A percentile compares a stretch with the other conserved stretches of the same genome.
Conservation (phyloP, 2,113 vertebrate genomes). For the Gambusia holbrooki region DNA sequence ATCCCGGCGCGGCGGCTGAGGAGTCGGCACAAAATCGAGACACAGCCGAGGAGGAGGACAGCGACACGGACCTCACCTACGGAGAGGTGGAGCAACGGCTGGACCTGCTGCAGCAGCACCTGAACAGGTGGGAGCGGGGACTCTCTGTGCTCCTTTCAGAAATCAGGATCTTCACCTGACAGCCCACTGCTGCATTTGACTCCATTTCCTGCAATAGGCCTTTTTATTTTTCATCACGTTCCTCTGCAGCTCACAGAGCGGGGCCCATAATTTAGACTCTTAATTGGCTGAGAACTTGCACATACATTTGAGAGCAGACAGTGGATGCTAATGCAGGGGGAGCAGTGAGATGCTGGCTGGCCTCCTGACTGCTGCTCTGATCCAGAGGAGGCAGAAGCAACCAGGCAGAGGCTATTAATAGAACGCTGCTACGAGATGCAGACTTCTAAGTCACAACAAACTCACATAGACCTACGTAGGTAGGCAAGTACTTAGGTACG, state of each 20-base stretch:
- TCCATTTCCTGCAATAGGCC: slow-evolving; percentile 13
- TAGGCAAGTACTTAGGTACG: no score
- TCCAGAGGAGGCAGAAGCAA: slow-evolving; percentile 55
- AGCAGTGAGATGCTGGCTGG: slow-evolving; percentile 27
- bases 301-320: slow-evolving; percentile 10
- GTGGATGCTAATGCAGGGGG: slow-evolving; percentile 8
- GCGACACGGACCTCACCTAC: slow-evolving; percentile 92
- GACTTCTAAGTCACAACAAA: slow-evolving; percentile 21
- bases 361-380: slow-evolving; percentile 37
- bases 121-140: slow-evolving; percentile 86
- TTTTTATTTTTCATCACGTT: slow-evolving; percentile 17
- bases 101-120: slow-evolving; percentile 95
- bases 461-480: no score
- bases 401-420: slow-evolving; percentile 60
- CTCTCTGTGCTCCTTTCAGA: not conserved
- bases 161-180: slow-evolving; percentile 4
- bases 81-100: slow-evolving; percentile 95
- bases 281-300: slow-evolving; percentile 27
- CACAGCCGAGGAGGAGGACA: slow-evolving; percentile 87
- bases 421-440: slow-evolving; percentile 34
- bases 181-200: slow-evolving; percentile 1
- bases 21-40: slow-evolving; percentile 78
- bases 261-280: not conserved
- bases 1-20: slow-evolving; percentile 66
- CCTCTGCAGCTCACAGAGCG: not conserved